These are phyloP conservation scores for Zosterops hypoxanthus DNA, from an alignment of 2,113 vertebrate genomes.

Conservation along the genomic window DNA sequence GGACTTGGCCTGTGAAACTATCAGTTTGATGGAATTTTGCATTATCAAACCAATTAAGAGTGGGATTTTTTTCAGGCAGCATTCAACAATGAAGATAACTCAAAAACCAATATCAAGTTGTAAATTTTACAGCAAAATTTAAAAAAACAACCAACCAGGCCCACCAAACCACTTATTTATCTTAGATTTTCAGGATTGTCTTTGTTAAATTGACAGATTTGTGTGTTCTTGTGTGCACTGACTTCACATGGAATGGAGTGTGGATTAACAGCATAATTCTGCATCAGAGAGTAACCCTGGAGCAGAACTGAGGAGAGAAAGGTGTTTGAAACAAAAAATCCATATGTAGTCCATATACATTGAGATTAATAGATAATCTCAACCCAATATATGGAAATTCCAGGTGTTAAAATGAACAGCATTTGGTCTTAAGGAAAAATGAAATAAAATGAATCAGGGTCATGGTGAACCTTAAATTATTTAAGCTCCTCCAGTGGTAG, in stretches of 20 bases:
- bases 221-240: neutral
- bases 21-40: neutral
- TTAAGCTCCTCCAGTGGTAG: constrained; percentile 75
- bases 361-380: neutral
- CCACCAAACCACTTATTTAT: neutral
- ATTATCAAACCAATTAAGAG: neutral
- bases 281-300: neutral
- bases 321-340: neutral
- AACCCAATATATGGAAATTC: constrained; percentile 23
- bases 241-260: neutral
- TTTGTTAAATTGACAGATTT: neutral
- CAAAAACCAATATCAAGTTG: neutral
- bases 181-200: neutral
- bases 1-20: neutral
- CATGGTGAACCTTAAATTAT: constrained; percentile 75
- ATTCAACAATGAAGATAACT: neutral
- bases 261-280: neutral
- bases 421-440: constrained; percentile 70
- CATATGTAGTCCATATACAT: neutral
- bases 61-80: neutral
- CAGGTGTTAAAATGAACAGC: constrained; percentile 42
- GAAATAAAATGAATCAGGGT: constrained; percentile 59
- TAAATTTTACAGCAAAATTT: neutral
- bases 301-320: neutral
- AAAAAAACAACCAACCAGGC: neutral